These are phyloP conservation scores for Homarus americanus DNA, from an alignment of 1,140 invertebrate genomes.

Conservation along the genomic window DNA sequence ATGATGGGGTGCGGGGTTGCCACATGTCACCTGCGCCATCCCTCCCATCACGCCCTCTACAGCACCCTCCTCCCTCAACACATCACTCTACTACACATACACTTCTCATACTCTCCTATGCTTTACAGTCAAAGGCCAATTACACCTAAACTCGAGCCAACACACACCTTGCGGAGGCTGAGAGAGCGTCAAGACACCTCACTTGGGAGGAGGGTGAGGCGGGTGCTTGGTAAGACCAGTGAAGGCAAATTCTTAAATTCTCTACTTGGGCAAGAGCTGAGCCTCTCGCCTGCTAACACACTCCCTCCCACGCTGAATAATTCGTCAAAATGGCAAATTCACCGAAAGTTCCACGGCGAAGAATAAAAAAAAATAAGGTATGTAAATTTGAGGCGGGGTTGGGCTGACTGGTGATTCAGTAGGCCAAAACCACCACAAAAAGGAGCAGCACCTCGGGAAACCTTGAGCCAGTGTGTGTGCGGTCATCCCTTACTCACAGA, in stretches of 20 bases:
- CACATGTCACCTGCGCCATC: slow-evolving; percentile 35
- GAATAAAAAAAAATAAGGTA: too few relatives aligned
- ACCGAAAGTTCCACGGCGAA: too few relatives aligned
- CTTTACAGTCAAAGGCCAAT: too few relatives aligned
- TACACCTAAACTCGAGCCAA: too few relatives aligned
- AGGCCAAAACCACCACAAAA: slow-evolving; percentile 7
- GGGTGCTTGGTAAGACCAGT: neutral
- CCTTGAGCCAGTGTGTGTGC: neutral
- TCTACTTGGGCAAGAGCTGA: neutral
- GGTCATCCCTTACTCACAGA: neutral
- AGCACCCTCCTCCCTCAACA: neutral
- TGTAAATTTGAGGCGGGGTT: too few relatives aligned
- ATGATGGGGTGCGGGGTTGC: slow-evolving; percentile 46
- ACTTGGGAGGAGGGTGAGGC: neutral
- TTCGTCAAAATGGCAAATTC: too few relatives aligned
- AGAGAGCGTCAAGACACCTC: too few relatives aligned
- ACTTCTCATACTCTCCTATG: too few relatives aligned
- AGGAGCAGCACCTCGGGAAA: neutral
- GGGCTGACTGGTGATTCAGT: neutral
- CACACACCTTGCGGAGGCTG: too few relatives aligned
- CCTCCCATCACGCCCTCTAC: neutral
- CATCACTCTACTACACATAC: neutral
- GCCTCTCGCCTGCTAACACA: neutral
- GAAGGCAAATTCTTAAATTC: slow-evolving; percentile 6
- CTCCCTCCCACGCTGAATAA: too few relatives aligned